phyloP scores from a whole-genome alignment of 2,888 invertebrate species.

The Cephus rjabovi region DNA sequence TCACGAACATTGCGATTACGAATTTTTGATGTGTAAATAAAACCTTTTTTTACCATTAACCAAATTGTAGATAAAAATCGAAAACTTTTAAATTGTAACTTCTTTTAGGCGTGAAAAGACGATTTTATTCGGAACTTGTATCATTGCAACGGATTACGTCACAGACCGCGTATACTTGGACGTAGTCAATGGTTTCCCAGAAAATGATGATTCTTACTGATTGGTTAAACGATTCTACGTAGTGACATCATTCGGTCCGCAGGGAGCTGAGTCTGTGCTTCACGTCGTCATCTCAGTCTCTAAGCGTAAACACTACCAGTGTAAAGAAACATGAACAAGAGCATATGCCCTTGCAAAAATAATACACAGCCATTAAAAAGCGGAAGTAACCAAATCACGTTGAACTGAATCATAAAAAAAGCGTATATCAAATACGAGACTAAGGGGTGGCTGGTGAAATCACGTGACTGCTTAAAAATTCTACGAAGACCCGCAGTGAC shows the following conservation, averaged over 20 bases:
- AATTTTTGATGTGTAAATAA: no score
- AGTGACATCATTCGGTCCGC: neutral
- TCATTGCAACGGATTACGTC: neutral
- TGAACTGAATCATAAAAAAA: neutral
- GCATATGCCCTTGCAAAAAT: neutral
- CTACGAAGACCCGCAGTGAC: neutral
- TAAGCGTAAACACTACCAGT: neutral
- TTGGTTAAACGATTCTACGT: neutral
- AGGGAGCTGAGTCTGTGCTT: neutral
- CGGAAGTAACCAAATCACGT: neutral
- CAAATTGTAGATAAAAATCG: neutral
- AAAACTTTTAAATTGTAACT: neutral
- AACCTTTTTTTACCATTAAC: no score
- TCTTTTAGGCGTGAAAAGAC: neutral
- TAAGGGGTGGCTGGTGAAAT: neutral
- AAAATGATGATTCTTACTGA: neutral
- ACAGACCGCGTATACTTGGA: neutral
- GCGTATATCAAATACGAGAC: neutral
- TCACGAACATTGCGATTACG: neutral
- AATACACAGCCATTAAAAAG: neutral
- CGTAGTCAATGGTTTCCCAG: neutral
- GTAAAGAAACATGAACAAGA: neutral
- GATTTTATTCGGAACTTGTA: neutral
- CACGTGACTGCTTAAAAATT: neutral
- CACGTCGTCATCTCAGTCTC: neutral